Conservation (phyloP, 1,140 invertebrate species). For the Macrobrachium rosenbergii region DNA sequence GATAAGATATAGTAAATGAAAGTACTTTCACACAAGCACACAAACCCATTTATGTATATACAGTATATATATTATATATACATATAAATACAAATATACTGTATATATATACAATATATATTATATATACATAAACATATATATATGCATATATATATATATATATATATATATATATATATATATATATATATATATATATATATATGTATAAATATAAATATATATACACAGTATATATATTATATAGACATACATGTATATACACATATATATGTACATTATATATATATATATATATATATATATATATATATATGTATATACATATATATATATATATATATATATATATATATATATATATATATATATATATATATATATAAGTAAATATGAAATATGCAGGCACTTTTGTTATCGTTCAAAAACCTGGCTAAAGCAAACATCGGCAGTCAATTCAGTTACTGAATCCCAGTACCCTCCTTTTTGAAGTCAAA, state of each 20-base stretch:
- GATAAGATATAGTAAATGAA: no score
- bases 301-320: not conserved
- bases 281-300: not conserved
- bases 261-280: no score
- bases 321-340: constrained; percentile 2
- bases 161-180: constrained; percentile 1
- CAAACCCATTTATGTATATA: not conserved
- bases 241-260: no score
- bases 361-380: not conserved
- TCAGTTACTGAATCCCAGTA: no score
- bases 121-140: not conserved
- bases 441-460: no score
- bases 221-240: not conserved
- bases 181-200: constrained; percentile 11
- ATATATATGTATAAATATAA: not conserved
- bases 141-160: not conserved
- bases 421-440: no score
- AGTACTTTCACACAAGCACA: not conserved
- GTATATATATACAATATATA: constrained; percentile 1
- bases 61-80: not conserved
- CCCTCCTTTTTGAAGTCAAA: no score
- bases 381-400: not conserved
- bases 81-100: not conserved
- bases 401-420: no score
- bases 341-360: not conserved